Percentiles rank a stretch among this genome's conserved stretches.
phyloP scores from a whole-genome alignment of 2,888 invertebrate species.

The Labia minor region DNA sequence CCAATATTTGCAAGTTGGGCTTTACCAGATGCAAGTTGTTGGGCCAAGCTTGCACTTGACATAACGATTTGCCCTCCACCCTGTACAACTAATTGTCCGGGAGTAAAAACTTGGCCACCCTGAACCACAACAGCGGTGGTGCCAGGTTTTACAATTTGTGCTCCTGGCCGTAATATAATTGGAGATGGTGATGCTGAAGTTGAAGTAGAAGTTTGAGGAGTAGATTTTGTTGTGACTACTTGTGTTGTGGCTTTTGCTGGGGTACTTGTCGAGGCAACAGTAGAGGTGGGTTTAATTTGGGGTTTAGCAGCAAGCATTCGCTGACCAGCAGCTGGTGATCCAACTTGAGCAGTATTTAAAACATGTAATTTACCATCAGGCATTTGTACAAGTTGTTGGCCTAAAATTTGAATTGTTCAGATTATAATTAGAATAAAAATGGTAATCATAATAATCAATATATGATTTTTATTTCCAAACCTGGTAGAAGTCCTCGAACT shows the following conservation, averaged over 20 bases:
- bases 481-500: slow-evolving; percentile 80
- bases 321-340: slow-evolving; percentile 59
- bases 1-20: slow-evolving; percentile 73
- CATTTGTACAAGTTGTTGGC: slow-evolving; percentile 82
- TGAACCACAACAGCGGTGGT: not conserved
- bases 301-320: slow-evolving; percentile 31
- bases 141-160: slow-evolving; percentile 34
- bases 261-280: not conserved
- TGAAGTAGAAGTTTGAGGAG: not conserved
- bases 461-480: slow-evolving; percentile 33
- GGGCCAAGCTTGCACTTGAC: slow-evolving; percentile 49
- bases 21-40: slow-evolving; percentile 72
- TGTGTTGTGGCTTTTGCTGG: not conserved
- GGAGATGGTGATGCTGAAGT: not conserved
- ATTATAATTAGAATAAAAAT: not conserved
- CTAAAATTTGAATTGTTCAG: slow-evolving; percentile 32
- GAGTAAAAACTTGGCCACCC: not conserved
- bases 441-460: too few species aligned
- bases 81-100: not conserved
- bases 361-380: slow-evolving; percentile 88
- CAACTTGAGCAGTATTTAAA: slow-evolving; percentile 51
- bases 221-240: not conserved
- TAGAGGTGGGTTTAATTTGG: not conserved
- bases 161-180: not conserved
- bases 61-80: not conserved